phyloP scores from a whole-genome alignment of 2,797 vertebrate species.

The Chloroceryle inda region DNA sequence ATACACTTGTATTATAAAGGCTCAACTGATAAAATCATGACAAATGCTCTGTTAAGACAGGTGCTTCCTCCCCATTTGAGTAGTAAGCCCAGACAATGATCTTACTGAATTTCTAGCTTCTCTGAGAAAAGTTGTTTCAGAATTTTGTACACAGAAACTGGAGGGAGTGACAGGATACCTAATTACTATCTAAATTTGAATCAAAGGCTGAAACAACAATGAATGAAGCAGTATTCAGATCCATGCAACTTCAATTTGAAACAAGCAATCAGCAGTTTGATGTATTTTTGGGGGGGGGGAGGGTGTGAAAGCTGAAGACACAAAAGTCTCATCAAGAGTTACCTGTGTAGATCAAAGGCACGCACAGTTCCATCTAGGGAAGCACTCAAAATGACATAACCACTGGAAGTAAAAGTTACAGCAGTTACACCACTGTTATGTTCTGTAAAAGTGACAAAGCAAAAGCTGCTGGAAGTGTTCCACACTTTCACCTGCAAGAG shows the following conservation, averaged over 20 bases:
- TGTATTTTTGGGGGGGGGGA: background rate
- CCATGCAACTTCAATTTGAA: background rate
- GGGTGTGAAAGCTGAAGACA: background rate
- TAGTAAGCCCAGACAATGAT: background rate
- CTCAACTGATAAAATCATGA: background rate
- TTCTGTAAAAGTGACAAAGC: conserved; percentile 96
- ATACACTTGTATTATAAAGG: background rate
- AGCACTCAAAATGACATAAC: conserved; percentile 92
- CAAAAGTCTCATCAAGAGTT: background rate
- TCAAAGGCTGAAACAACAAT: background rate
- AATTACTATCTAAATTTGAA: background rate
- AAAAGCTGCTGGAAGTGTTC: conserved; percentile 94
- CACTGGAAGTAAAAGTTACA: conserved; percentile 89
- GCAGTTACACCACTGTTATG: conserved; percentile 91
- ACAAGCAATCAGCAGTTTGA: background rate
- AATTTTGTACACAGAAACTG: background rate
- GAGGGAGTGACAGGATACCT: background rate
- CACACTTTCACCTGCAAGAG: conserved; percentile 92
- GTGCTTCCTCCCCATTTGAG: background rate
- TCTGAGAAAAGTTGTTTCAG: background rate
- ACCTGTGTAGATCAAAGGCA: conserved; percentile 97
- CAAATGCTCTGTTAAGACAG: background rate
- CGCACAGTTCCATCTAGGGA: conserved; percentile 95
- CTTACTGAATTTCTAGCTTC: background rate
- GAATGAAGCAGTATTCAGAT: background rate